Evolutionary conservation across 2,888 invertebrate species (phyloP).

Genomic region (Eupeodes latifasciatus): DNA sequence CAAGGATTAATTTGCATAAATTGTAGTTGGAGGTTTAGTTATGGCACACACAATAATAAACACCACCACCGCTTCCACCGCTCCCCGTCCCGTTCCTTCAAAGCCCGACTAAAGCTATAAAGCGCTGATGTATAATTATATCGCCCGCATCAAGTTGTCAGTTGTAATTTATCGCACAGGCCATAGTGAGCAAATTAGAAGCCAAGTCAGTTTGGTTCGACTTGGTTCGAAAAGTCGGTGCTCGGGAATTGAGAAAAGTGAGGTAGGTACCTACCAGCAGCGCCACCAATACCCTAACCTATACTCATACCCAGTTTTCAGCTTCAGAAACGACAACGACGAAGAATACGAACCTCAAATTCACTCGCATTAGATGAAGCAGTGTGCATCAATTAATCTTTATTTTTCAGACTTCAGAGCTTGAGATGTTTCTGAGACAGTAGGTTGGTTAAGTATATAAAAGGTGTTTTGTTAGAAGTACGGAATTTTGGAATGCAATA

Average conservation of each 20-base stretch:
- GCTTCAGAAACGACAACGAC: too few relatives aligned
- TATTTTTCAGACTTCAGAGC: constrained; percentile 56
- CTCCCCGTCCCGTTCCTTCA: neutral
- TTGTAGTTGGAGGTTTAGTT: constrained; percentile 52
- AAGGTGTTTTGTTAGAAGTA: too few relatives aligned
- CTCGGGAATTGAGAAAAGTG: neutral
- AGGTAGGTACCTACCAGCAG: neutral
- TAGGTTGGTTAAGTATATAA: neutral
- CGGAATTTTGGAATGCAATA: too few relatives aligned
- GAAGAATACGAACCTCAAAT: constrained; percentile 20
- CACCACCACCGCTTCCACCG: neutral
- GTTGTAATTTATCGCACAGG: constrained; percentile 70
- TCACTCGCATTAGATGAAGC: constrained; percentile 32
- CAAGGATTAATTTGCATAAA: constrained; percentile 75
- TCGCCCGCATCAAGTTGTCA: constrained; percentile 75
- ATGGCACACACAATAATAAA: constrained; percentile 57
- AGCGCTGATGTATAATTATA: constrained; percentile 68
- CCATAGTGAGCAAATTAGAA: constrained; percentile 72
- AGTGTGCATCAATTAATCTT: constrained; percentile 70
- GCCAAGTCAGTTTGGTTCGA: constrained; percentile 22
- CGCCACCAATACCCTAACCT: neutral
- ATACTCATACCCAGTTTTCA: neutral
- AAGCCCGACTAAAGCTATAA: constrained; percentile 4
- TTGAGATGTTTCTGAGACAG: constrained; percentile 54
- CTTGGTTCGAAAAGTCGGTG: neutral